Base-by-base conservation (phyloP, 2,797 vertebrate genomes). In the Phoeniculus purpureus region DNA sequence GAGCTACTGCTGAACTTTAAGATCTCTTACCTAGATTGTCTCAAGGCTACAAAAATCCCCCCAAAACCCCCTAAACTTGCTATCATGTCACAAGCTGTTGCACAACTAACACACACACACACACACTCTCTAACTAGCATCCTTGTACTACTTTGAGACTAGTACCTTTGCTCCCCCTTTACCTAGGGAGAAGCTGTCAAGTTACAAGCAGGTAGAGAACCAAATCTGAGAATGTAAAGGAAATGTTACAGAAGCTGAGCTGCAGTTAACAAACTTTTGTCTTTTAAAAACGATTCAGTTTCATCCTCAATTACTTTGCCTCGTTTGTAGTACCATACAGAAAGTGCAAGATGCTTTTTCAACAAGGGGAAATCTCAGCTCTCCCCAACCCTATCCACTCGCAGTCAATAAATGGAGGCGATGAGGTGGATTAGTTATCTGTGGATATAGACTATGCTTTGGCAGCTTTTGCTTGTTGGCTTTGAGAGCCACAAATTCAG, bases 291-390 rank as follows among this genome's bases (percentile, higher is more conserved):
- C 8, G 1, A 68, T 70, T 48, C 11, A 2, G 0, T 51, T 68
- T 90, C 51, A 87, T 87, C 62, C 43, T 72, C 68, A 71, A 65
- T 59, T 55, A 72, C 31, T 80, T 94, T 70, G 66, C 62, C 76
- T 90, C 7, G 1, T 43, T 78, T 85, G n/a, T 43, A 54, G 51
- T 81, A 92, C 87, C 31, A 21, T 21, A 72, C 50, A 86, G 75
- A 90, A 95, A 96, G 82, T 95, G 92, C 87, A 92, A 93, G 91
- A 91, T 51, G 71, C 79, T 91, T 93, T 89, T 93, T 81, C 47
- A 84, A 48, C 34, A 60, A 60, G 51, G 58, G 91, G 68, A 70
- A 92, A 84, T 67, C n/a, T 61, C 70, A 90, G 54, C 26, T 93
- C 87, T 88, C 71, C 51, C 79, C 84, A 56, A 32, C 13, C 8